Conservation (phyloP, 2,113 vertebrate genomes). For the Rhynchopsitta pachyrhyncha region DNA sequence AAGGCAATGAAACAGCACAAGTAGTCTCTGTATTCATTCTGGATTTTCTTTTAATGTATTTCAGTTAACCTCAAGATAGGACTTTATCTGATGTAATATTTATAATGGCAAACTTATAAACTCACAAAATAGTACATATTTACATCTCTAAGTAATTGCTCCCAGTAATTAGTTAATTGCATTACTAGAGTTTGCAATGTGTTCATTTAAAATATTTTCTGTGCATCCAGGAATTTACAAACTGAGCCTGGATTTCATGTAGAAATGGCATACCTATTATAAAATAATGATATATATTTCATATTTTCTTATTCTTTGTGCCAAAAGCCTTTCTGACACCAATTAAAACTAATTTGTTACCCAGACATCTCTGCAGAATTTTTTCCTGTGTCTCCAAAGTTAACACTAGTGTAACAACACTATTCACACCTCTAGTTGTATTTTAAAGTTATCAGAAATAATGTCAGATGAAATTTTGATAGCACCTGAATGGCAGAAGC, state of each 20-base stretch:
- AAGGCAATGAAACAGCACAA: background rate
- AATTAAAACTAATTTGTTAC: slow-evolving; percentile 24
- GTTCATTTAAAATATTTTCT: slow-evolving; percentile 19
- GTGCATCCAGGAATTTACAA: slow-evolving; percentile 42
- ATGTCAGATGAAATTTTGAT: background rate
- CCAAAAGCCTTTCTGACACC: slow-evolving; percentile 47
- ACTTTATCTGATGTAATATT: slow-evolving; percentile 50
- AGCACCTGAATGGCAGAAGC: background rate
- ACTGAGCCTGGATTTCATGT: slow-evolving; percentile 48
- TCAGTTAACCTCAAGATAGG: slow-evolving; percentile 24
- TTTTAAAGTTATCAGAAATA: slow-evolving; percentile 45
- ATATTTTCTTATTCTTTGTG: slow-evolving; percentile 18
- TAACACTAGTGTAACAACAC: slow-evolving; percentile 13
- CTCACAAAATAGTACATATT: slow-evolving; percentile 50
- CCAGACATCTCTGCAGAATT: background rate
- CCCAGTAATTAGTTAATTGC: slow-evolving; percentile 61
- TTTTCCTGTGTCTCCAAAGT: slow-evolving; percentile 27
- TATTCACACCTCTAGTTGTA: background rate
- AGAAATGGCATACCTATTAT: slow-evolving; percentile 34
- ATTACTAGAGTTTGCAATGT: slow-evolving; percentile 14
- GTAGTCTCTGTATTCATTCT: background rate
- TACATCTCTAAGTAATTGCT: slow-evolving; percentile 61
- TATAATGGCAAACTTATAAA: slow-evolving; percentile 58
- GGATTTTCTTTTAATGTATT: slow-evolving; percentile 33
- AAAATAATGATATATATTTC: slow-evolving; percentile 7